Evolutionary conservation across 2,113 vertebrate species (phyloP), one percentile per base, ranked within the genome.

Genomic region (Poicephalus meyeri): DNA sequence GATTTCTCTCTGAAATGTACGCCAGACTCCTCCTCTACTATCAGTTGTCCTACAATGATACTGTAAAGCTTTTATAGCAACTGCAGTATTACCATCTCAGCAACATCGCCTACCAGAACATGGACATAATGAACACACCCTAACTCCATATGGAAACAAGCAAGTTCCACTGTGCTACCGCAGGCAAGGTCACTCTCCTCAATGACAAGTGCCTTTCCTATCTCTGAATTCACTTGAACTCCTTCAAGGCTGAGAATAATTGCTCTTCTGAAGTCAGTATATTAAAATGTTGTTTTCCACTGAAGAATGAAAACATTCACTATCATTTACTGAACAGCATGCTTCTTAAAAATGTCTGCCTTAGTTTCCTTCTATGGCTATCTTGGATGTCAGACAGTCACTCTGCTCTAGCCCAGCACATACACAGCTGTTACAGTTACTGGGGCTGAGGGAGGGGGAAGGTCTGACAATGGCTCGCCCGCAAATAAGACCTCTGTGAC

Each of bases 61-160:
- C 11, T 8, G 10, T 60, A 64, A 74, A 86, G 39, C 46, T 89
- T 70, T 86, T 41, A 55, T 15, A 64, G 41, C 4, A 70, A 58
- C 49, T 65, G 35, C 35, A 55, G 53, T 31, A 58, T 56, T 63
- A 42, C 52, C 44, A 64, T 58, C 44, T 68, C 60, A 58, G 26
- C 25, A 52, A 35, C 24, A 53, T 26, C 68, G 70, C 37, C 46
- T 37, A 61, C 52, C 41, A 52, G 56, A 49, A 83, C 18, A 50
- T 0, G 13, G 50, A 41, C 16, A 5, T 39, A 55, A 79, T 1
- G 1, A 55, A 60, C 20, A 49, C 29, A 63, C 0, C 2, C 31
- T 35, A 89, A 41, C 19, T 68, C 37, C 12, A 2, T 10, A 49
- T 4, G 2, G 3, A 65, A 76, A 60, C 21, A 74, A 37, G 8